A percentile compares a stretch with the other conserved stretches of the same genome.
phyloP scores from a whole-genome alignment of 2,888 invertebrate genomes.

The Amorpha juglandis region DNA sequence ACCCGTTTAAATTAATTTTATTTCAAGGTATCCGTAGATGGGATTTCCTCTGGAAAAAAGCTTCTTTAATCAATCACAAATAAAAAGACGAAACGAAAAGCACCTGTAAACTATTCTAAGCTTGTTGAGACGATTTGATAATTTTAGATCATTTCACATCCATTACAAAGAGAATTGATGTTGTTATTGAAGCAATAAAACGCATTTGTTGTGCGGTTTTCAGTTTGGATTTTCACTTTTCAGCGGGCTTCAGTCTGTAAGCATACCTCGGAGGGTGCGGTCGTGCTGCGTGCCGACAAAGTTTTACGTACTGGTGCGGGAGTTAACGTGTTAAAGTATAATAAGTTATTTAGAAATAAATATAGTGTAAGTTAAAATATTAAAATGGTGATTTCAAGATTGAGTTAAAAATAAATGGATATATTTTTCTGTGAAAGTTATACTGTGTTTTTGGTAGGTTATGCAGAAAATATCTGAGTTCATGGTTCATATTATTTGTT shows the following conservation, averaged over 20 bases:
- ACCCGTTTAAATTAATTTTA: too few relatives aligned
- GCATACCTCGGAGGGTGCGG: not conserved
- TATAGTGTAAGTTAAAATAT: too few relatives aligned
- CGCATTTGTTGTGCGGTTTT: not conserved
- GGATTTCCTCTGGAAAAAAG: too few relatives aligned
- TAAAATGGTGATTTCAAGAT: too few relatives aligned
- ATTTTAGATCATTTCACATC: not conserved
- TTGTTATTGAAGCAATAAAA: not conserved
- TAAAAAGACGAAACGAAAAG: not conserved
- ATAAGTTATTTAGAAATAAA: too few relatives aligned
- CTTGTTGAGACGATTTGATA: not conserved
- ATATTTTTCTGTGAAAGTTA: too few relatives aligned
- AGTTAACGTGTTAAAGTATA: not conserved
- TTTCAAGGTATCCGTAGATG: too few relatives aligned
- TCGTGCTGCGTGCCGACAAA: not conserved
- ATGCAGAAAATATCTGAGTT: too few relatives aligned
- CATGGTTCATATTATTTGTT: too few relatives aligned
- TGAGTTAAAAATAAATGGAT: too few relatives aligned
- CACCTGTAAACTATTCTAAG: not conserved
- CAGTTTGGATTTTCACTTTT: not conserved
- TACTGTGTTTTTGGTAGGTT: too few relatives aligned
- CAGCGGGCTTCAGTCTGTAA: not conserved
- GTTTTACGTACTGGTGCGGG: not conserved
- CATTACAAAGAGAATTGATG: not conserved
- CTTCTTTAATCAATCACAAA: not conserved